Conservation (phyloP, 2,797 vertebrate genomes). For the Propithecus perrieri region DNA sequence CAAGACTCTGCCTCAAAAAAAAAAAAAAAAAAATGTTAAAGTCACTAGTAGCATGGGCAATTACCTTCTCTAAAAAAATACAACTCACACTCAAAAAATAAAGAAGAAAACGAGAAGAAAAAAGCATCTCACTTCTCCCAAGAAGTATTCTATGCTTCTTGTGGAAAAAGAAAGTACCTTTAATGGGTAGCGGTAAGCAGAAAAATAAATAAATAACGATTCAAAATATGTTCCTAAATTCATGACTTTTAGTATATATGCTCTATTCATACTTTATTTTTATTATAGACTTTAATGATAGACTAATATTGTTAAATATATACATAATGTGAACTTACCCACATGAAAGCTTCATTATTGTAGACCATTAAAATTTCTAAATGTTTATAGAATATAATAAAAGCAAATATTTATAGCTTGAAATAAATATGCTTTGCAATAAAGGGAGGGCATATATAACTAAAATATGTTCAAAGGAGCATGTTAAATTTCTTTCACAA, state of each 20-base stretch:
- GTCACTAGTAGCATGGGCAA: neutral
- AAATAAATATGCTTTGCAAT: neutral
- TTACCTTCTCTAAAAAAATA: neutral
- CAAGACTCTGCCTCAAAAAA: too few relatives aligned
- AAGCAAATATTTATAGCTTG: neutral
- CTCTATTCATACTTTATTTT: neutral
- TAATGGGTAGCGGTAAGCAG: neutral
- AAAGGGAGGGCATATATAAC: neutral
- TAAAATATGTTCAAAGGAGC: neutral
- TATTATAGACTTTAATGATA: neutral
- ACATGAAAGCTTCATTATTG: neutral
- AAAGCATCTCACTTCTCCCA: neutral
- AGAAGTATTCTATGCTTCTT: neutral
- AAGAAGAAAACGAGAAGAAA: neutral
- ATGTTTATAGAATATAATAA: neutral
- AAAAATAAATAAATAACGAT: neutral
- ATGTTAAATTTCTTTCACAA: neutral
- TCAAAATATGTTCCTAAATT: neutral
- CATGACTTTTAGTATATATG: neutral
- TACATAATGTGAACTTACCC: neutral
- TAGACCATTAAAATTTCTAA: neutral
- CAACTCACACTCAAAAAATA: neutral
- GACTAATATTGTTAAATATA: neutral
- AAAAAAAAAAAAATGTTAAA: neutral
- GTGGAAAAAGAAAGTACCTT: neutral